Base-by-base conservation (phyloP, 2,797 vertebrate species). In the Thunnus albacares region DNA sequence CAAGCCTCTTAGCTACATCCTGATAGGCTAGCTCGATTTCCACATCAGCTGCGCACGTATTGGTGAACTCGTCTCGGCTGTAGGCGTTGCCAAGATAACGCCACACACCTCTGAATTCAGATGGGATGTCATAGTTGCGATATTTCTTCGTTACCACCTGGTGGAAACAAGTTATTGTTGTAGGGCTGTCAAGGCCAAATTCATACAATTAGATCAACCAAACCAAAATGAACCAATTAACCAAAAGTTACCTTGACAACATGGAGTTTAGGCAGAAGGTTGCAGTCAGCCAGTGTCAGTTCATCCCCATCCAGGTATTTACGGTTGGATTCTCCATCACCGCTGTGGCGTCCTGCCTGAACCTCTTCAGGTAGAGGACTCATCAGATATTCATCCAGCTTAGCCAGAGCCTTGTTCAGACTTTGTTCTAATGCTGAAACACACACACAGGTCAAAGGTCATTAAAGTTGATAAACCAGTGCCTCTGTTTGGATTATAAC, bases 231-330 rank as follows among this genome's bases (percentile, higher is more conserved):
- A 3, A 41, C 3, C 3, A 18, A 22, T 3, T 3, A 20, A 49
- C 0, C 0, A 7, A 59, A n/a, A 20, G 82, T 94, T 93, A 99
- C 98, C 97, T 99, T 99, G 78, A 98, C 94, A 20, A 99, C 97
- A 0, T 99, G 98, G n/a, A 99, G 98, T 87, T 99, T 99, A 60
- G 98, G 98, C 65, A 99, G 92, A 41, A 99, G 97, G 90, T 99
- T 99, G 94, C 98, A 99, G 93, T 99, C 98, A 0, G 98, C 96
- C 69, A 99, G 94, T 0, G 98, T 98, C 81, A 99, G 89, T 43
- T 98, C 96, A 17, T 99, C 96, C 45, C 98, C 98, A 1, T 99
- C 98, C 80, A 99, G 92, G 89, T 96, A 99, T 86, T 96, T 99
- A 86, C 98, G 96, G 41, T 83, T 91, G 20, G 98, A 98, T 43